These are phyloP conservation scores for Meles meles DNA, from an alignment of 2,113 vertebrate species.

Conservation along the genomic window DNA sequence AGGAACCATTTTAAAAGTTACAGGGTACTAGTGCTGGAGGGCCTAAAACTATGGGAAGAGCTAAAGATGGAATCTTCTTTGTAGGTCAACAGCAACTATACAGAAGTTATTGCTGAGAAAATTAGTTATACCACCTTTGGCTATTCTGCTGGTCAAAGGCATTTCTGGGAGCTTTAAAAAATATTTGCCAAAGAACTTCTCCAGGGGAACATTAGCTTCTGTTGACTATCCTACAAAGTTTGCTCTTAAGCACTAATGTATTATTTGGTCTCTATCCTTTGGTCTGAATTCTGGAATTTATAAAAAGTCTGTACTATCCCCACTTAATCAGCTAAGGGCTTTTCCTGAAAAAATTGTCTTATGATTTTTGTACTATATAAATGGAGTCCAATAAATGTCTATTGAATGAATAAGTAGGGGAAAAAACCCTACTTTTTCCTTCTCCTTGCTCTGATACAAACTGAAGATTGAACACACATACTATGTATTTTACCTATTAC, in stretches of 20 bases:
- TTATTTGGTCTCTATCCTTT: neutral
- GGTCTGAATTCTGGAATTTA: neutral
- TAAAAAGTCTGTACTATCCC: neutral
- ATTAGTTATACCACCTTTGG: neutral
- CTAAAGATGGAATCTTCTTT: neutral
- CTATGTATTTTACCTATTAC: neutral
- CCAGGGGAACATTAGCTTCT: neutral
- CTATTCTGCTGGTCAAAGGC: neutral
- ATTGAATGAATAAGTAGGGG: neutral
- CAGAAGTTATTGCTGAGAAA: neutral
- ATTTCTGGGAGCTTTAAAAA: slow-evolving; percentile 18
- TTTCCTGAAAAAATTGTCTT: neutral
- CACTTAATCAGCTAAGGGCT: neutral
- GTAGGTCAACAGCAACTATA: neutral
- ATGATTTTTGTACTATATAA: neutral
- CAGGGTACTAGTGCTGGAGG: neutral
- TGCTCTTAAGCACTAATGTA: neutral
- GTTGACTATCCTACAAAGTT: neutral
- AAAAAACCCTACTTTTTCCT: neutral
- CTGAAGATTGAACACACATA: neutral
- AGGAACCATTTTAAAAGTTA: slow-evolving; percentile 46
- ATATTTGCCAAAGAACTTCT: slow-evolving; percentile 24
- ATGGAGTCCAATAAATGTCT: neutral
- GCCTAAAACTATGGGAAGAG: slow-evolving; percentile 19
- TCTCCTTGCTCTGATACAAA: slow-evolving; percentile 32